phyloP scores from a whole-genome alignment of 2,113 vertebrate genomes.

The Rhinogobius similis region DNA sequence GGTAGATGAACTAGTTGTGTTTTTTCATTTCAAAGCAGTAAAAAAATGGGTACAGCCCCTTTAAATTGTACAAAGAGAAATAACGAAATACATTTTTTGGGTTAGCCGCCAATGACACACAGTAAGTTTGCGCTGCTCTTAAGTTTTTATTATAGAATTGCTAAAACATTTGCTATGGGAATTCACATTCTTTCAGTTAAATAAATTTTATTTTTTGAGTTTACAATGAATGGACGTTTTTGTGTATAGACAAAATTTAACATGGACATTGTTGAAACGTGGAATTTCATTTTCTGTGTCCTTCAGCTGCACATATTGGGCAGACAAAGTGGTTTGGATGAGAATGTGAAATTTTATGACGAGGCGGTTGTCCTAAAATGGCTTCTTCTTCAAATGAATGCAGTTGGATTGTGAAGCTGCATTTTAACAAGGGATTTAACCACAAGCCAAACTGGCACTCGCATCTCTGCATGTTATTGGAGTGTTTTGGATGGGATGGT shows the following conservation, averaged over 20 bases:
- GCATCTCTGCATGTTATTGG: neutral
- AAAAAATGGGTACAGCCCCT: no score
- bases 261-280: neutral
- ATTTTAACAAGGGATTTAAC: constrained; percentile 6
- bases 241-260: neutral
- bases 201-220: no score
- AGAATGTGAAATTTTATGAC: constrained; percentile 11
- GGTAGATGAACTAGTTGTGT: no score
- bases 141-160: no score
- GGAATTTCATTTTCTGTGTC: constrained; percentile 1
- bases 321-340: constrained; percentile 12
- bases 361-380: constrained; percentile 7
- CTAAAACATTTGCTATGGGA: no score
- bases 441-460: constrained; percentile 3
- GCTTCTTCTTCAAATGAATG: constrained; percentile 9
- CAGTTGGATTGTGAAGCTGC: constrained; percentile 2
- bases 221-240: no score
- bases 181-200: no score
- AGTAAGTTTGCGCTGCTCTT: no score
- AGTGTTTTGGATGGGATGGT: neutral
- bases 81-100: no score
- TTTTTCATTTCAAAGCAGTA: no score
- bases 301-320: constrained; percentile 2
- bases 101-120: no score
- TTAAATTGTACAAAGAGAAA: no score